Evolutionary conservation across 2,797 vertebrate genomes (phyloP).

Genomic region (Spheniscus humboldti): DNA sequence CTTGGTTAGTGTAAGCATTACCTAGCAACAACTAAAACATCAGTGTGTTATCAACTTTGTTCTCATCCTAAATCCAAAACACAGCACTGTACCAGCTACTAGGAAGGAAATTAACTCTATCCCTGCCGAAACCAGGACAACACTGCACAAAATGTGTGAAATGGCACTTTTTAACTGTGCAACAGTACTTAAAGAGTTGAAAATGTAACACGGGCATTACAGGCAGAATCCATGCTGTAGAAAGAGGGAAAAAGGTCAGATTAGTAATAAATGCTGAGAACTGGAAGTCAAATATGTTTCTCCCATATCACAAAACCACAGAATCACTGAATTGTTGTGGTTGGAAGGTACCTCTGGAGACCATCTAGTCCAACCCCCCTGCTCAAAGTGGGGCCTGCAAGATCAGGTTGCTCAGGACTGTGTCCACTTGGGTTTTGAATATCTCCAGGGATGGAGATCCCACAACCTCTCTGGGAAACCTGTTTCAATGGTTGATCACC

Average conservation of each 20-base stretch:
- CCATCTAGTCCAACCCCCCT: neutral
- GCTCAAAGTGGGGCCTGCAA: neutral
- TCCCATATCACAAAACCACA: neutral
- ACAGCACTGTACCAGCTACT: too few species aligned
- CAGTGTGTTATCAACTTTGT: too few species aligned
- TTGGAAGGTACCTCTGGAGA: neutral
- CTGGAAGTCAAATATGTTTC: neutral
- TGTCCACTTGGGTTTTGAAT: neutral
- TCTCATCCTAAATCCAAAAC: too few species aligned
- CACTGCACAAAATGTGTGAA: neutral
- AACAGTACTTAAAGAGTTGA: neutral
- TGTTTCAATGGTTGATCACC: neutral
- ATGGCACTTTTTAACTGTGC: neutral
- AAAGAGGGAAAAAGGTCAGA: neutral
- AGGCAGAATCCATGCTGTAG: neutral
- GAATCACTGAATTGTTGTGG: neutral
- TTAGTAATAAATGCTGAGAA: neutral
- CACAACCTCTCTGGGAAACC: neutral
- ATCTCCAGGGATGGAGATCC: neutral
- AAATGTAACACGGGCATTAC: neutral
- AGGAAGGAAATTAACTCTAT: too few species aligned
- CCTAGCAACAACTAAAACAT: too few species aligned
- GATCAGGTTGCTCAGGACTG: neutral
- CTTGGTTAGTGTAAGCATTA: too few species aligned
- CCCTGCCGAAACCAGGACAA: too few species aligned